Percentiles rank a stretch among this genome's conserved stretches.
Conservation (phyloP, 2,113 vertebrate genomes). For the Alethe castanea region DNA sequence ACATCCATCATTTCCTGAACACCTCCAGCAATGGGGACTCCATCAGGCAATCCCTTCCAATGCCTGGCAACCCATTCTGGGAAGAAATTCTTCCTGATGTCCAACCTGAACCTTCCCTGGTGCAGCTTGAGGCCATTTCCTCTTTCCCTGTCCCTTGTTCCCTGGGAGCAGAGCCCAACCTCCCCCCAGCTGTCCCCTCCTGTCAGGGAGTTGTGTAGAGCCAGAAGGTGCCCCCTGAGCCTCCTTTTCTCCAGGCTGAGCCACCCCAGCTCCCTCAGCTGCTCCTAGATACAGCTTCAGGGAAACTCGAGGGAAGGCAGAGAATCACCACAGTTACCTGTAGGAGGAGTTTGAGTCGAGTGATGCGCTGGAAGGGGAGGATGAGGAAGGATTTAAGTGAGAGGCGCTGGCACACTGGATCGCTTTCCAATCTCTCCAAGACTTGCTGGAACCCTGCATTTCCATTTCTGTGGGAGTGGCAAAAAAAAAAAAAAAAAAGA, state of each 20-base stretch:
- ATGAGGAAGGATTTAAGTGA: constrained; percentile 96
- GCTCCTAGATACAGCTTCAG: background rate
- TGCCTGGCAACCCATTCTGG: background rate
- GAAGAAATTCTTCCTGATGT: background rate
- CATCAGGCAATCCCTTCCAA: background rate
- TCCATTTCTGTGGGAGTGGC: constrained; percentile 73
- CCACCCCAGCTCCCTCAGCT: background rate
- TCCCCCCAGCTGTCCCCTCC: background rate
- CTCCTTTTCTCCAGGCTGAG: background rate
- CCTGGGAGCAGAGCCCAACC: rapidly evolving
- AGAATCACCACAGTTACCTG: constrained; percentile 78
- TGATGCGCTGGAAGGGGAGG: constrained; percentile 96
- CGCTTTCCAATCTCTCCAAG: constrained; percentile 88
- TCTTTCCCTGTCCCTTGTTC: background rate
- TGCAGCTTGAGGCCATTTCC: rapidly evolving
- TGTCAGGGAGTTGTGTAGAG: background rate
- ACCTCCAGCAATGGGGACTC: background rate
- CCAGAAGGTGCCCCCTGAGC: background rate
- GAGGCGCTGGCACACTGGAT: constrained; percentile 88
- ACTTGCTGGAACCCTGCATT: constrained; percentile 84
- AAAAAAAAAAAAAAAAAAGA: background rate
- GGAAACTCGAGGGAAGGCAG: background rate
- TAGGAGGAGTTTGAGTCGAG: constrained; percentile 91
- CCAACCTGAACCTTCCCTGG: background rate
- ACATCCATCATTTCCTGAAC: background rate